Evolutionary conservation across 2,113 vertebrate genomes (phyloP).

Genomic region (Bothrops jararaca): DNA sequence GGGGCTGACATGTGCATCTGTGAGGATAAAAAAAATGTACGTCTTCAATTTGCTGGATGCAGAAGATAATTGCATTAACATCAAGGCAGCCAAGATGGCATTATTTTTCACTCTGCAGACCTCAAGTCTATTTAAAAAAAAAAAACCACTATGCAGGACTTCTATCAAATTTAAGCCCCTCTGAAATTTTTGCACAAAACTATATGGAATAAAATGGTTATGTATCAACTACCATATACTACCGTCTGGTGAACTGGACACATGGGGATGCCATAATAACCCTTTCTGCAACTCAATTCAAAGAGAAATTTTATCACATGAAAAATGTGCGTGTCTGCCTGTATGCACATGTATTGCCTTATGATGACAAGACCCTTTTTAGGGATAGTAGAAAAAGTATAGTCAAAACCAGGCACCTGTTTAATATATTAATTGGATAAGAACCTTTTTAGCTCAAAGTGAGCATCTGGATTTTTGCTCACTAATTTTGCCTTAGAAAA

Average conservation of each 20-base stretch:
- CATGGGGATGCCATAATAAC: not conserved
- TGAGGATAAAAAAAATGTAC: constrained; percentile 48
- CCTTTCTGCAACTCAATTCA: not conserved
- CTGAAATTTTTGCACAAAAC: not conserved
- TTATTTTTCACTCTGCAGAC: not conserved
- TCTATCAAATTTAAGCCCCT: not conserved
- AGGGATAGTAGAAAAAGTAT: not conserved
- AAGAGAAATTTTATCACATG: not conserved
- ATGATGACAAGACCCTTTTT: not conserved
- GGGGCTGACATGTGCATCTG: constrained; percentile 72
- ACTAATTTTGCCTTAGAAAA: not conserved
- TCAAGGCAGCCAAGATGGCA: not conserved
- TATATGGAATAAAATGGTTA: not conserved
- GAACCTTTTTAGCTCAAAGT: not conserved
- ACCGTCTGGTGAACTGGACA: not conserved
- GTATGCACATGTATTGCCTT: not conserved
- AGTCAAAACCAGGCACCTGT: not conserved
- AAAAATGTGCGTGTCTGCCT: not conserved
- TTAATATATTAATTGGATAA: not conserved
- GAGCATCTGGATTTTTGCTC: not conserved
- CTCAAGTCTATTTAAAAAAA: not conserved
- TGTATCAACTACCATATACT: not conserved
- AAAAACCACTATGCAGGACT: not conserved
- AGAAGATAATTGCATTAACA: not conserved
- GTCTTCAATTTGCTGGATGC: not conserved